phyloP scores from a whole-genome alignment of 2,888 invertebrate species.

The Dilophus febrilis region DNA sequence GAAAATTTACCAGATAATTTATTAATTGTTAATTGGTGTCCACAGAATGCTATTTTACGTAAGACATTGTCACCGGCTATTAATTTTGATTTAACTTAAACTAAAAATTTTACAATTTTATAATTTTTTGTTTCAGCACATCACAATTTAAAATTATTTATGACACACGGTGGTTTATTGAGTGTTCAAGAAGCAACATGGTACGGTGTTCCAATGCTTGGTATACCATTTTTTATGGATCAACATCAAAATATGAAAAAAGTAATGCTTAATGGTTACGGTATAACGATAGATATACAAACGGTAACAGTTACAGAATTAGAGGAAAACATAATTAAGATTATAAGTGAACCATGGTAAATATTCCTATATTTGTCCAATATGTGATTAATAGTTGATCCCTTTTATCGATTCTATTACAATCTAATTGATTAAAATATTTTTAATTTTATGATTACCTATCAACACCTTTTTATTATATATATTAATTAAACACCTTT shows the following conservation, averaged over 20 bases:
- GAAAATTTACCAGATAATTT: conserved; percentile 6
- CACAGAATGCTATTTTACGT: conserved; percentile 7
- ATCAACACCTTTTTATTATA: too few relatives aligned
- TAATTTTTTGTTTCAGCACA: conserved; percentile 2
- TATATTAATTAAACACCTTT: too few relatives aligned
- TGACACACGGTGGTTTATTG: conserved; percentile 5
- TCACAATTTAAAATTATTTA: conserved; percentile 4
- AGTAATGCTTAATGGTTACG: conserved; percentile 3
- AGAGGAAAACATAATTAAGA: not conserved
- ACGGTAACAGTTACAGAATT: conserved; percentile 2
- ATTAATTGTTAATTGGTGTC: conserved; percentile 6
- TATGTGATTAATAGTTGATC: too few relatives aligned
- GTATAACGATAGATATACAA: not conserved
- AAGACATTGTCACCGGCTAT: not conserved
- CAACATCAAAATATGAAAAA: conserved; percentile 4
- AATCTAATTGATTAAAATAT: too few relatives aligned
- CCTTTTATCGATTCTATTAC: not conserved
- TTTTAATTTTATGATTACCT: too few relatives aligned
- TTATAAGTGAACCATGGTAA: not conserved
- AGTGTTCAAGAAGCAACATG: conserved; percentile 7
- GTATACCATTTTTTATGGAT: conserved; percentile 5
- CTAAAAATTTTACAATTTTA: too few relatives aligned
- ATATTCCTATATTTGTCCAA: too few relatives aligned
- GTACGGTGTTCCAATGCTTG: conserved; percentile 5
- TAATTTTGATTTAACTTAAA: too few relatives aligned